Evolutionary conservation across 2,888 invertebrate genomes (phyloP).

Genomic region (Phyllotreta striolata): DNA sequence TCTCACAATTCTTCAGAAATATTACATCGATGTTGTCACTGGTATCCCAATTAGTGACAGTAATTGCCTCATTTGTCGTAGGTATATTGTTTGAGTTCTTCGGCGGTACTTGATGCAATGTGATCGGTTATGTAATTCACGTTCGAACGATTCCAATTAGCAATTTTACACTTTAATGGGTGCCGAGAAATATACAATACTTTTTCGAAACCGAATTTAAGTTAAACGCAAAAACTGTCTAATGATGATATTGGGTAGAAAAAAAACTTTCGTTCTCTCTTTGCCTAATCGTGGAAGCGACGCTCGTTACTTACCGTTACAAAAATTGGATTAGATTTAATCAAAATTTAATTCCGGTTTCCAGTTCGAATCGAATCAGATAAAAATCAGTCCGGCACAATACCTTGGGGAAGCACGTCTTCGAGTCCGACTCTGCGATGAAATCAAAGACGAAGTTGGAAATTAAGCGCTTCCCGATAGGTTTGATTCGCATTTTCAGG

Average conservation of each 20-base stretch:
- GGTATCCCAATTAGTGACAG: constrained; percentile 9
- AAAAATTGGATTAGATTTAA: neutral
- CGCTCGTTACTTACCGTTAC: too few species aligned
- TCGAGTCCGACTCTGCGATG: constrained; percentile 15
- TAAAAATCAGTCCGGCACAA: neutral
- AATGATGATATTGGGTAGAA: too few species aligned
- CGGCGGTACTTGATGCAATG: constrained; percentile 8
- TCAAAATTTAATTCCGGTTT: constrained; percentile 12
- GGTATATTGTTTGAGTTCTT: constrained; percentile 5
- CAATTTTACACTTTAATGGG: constrained; percentile 1
- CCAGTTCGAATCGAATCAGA: constrained; percentile 4
- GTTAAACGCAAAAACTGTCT: too few species aligned
- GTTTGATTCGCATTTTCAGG: constrained; percentile 15
- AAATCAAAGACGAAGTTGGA: constrained; percentile 9
- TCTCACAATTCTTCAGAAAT: constrained; percentile 25
- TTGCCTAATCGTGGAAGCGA: too few species aligned
- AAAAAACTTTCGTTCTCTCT: too few species aligned
- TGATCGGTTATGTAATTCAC: constrained; percentile 6
- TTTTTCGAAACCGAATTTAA: neutral
- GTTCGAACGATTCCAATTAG: neutral
- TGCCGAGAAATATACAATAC: neutral
- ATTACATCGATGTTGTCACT: constrained; percentile 14
- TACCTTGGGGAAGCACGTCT: constrained; percentile 5
- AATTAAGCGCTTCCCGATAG: constrained; percentile 16
- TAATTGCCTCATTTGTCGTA: constrained; percentile 12